phyloP scores from a whole-genome alignment of 2,797 vertebrate species.

The Crossoptilon crossoptilon region DNA sequence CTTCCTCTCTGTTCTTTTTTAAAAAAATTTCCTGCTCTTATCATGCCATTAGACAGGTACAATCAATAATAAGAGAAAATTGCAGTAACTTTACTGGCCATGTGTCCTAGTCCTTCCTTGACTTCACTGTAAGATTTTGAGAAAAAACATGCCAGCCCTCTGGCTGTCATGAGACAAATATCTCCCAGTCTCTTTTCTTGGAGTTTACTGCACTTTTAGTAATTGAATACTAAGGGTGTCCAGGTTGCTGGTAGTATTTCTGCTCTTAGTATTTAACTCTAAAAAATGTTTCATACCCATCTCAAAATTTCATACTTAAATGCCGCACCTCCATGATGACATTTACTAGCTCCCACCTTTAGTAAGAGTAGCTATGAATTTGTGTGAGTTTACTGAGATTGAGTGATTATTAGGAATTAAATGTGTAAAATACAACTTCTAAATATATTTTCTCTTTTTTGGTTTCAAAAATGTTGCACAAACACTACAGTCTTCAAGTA shows the following conservation, averaged over 20 bases:
- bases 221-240: not conserved
- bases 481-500: not conserved
- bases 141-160: not conserved
- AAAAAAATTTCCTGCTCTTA: not conserved
- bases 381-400: not conserved
- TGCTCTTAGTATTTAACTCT: not conserved
- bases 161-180: not conserved
- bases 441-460: not conserved
- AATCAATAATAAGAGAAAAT: conserved; percentile 21
- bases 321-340: not conserved
- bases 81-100: not conserved
- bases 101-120: not conserved
- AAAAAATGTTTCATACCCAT: not conserved
- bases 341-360: not conserved
- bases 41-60: not conserved
- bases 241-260: not conserved
- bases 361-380: not conserved
- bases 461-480: conserved; percentile 9
- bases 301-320: not conserved
- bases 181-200: not conserved
- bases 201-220: not conserved
- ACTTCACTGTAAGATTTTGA: not conserved
- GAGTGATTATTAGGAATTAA: not conserved
- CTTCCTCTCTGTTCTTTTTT: not conserved
- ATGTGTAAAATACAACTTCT: not conserved